A percentile compares a stretch with the other conserved stretches of the same genome.
Evolutionary conservation across 1,140 invertebrate genomes (phyloP).

Genomic region (Thalassaphorura encarpata): DNA sequence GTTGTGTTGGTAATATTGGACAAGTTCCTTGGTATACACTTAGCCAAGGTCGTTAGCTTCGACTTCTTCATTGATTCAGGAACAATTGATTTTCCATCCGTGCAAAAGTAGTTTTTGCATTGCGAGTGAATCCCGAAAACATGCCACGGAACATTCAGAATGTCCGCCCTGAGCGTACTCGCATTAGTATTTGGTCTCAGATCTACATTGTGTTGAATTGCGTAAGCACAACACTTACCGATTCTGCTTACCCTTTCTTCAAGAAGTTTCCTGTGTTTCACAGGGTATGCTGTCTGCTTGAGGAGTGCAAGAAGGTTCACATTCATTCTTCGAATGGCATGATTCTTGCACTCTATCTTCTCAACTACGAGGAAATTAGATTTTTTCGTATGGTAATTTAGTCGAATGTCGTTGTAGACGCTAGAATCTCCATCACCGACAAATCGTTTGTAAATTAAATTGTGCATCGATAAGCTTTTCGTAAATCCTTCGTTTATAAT

Average conservation of each 20-base stretch:
- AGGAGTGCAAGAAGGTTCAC: background rate
- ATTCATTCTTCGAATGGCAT: conserved; percentile 4
- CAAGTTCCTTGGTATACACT: too few relatives aligned
- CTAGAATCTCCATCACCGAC: conserved; percentile 31
- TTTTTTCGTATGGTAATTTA: background rate
- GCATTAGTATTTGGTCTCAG: background rate
- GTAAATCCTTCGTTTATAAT: conserved; percentile 34
- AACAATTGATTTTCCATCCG: background rate
- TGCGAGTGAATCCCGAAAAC: background rate
- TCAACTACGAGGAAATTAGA: too few relatives aligned
- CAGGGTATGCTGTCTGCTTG: background rate
- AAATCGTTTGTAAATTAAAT: conserved; percentile 25
- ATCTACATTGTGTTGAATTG: background rate
- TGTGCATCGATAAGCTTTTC: conserved; percentile 30
- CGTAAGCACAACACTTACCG: background rate
- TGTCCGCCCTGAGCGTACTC: background rate
- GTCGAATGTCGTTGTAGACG: background rate
- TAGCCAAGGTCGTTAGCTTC: too few relatives aligned
- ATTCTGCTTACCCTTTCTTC: background rate
- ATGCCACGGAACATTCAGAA: background rate
- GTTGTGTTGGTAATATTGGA: too few relatives aligned
- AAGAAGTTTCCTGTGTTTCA: background rate
- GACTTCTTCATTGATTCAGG: background rate
- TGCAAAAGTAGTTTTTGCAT: conserved; percentile 3
- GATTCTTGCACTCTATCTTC: conserved; percentile 10